Evolutionary conservation across 2,888 invertebrate genomes (phyloP), one percentile per base, ranked within the genome.

Genomic region (Smittia aterrima): DNA sequence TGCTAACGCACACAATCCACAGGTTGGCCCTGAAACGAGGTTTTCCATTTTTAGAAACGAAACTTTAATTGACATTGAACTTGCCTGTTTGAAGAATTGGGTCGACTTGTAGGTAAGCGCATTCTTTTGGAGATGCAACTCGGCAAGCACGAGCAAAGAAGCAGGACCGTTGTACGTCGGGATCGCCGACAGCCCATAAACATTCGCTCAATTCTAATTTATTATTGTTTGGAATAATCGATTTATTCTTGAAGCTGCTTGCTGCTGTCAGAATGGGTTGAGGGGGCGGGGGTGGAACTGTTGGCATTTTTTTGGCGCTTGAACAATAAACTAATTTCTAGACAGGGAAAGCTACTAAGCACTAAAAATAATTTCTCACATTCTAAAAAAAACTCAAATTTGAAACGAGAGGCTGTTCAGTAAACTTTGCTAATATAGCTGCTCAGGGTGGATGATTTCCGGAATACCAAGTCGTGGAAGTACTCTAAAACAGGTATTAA

Each of bases 1-100:
- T 47, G 91, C 90, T 32, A 95, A 81, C 1, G 95, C 94, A n/a
- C 92, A 92, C 75, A 95, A 81, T 7, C 96, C 96, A 84, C 96
- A 96, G 78, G 94, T 95, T 1, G 90, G 90, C 0, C 90, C 88
- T 25, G 85, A 81, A 82, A 88, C 88, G 58, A 81, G 32, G 3
- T 16, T 67, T 67, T 40, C 11, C 18, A 67, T 38, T 3, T 32
- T 40, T 18, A 13, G 20, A n/a, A n/a, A n/a, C n/a, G n/a, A n/a
- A 68, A 68, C 6, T 68, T 68, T 47, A 1, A 41, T 70, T 53
- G 18, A 66, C 11, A 6, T 16, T n/a, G 24, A 24, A 16, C 25
- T 24, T 71, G 53, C 71, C 83, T n/a, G 79, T 77, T 77, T 83
- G 83, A 0, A 82, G 75, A 16, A 81, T 78, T 9, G 80, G 79